Evolutionary conservation across 2,113 vertebrate species (phyloP), one percentile per base, ranked within the genome.

Genomic region (Peucedramus taeniatus): DNA sequence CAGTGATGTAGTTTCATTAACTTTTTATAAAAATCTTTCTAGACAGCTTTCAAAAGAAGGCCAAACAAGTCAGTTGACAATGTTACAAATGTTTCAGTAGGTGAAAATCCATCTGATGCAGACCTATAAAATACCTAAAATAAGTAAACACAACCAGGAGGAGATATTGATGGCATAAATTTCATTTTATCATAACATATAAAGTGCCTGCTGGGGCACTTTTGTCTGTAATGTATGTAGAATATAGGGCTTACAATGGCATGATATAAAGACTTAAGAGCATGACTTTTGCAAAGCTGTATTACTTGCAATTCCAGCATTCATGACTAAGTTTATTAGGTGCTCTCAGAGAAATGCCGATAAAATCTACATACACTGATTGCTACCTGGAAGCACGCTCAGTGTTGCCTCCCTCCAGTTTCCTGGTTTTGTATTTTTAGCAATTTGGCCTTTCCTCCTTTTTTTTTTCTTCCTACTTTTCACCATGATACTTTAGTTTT

Each of bases 1-100:
- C 93, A 94, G 94, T 83, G 88, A 94, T 94, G 86, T 27, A 89
- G 64, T 90, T 86, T 93, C 76, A 94, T 95, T 81, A 95, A 95
- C 94, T 93, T 94, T 92, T 90, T 84, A 87, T 39, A 49, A 31
- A 94, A 90, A 92, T 96, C 61, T 84, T 94, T 70, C 80, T 28
- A 82, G 83, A 93, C 86, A 94, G 77, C 61, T 89, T 94, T 92
- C 69, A 70, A 68, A 93, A 89, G 40, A 83, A 68, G 60, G 20
- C 37, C 37, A 92, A 93, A 65, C 37, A 94, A 80, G 8, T 59
- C 82, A 64, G 60, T 63, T 86, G 68, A 33, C 47, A 63, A 45
- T n/a, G 44, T n/a, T 87, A 57, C 64, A 76, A 45, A 60, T 72
- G 37, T 89, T 89, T 89, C 31, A 77, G 63, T 40, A 78, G 33